phyloP scores from a whole-genome alignment of 2,797 vertebrate genomes.

The Clarias platycephalus region DNA sequence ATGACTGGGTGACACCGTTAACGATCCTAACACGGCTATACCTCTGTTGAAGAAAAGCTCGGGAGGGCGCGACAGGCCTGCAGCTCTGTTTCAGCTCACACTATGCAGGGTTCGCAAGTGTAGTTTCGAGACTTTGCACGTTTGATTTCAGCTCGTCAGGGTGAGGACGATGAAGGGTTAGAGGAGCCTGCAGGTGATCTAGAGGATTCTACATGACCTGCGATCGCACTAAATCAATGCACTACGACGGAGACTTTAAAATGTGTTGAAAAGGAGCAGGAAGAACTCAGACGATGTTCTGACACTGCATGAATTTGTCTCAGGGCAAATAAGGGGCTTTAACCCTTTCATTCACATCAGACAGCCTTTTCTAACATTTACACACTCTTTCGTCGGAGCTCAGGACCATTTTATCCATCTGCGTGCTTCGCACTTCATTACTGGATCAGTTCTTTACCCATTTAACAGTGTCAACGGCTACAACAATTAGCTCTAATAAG shows the following conservation, averaged over 20 bases:
- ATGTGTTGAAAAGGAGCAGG: slow-evolving; percentile 6
- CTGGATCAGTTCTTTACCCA: slow-evolving; percentile 59
- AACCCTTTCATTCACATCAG: background rate
- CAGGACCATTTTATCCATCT: slow-evolving; percentile 57
- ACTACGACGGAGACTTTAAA: slow-evolving; percentile 24
- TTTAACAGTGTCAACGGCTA: slow-evolving; percentile 61
- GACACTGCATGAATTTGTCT: slow-evolving; percentile 5
- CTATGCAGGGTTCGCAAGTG: background rate
- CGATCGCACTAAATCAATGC: slow-evolving; percentile 31
- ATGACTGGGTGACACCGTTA: slow-evolving; percentile 52
- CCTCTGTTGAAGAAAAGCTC: slow-evolving; percentile 16
- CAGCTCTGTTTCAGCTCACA: slow-evolving; percentile 11
- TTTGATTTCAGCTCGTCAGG: slow-evolving; percentile 27
- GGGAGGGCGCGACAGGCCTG: slow-evolving; percentile 16
- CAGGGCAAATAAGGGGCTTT: background rate
- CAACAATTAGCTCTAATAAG: slow-evolving; percentile 70
- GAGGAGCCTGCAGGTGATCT: slow-evolving; percentile 37
- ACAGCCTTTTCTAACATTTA: background rate
- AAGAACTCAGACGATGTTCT: background rate
- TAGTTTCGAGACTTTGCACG: background rate
- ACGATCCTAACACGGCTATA: slow-evolving; percentile 41
- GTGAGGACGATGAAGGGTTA: slow-evolving; percentile 4
- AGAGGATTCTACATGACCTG: slow-evolving; percentile 35
- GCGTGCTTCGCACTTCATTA: slow-evolving; percentile 66
- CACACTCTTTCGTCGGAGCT: slow-evolving; percentile 24